Base-by-base conservation (phyloP, 2,888 invertebrate genomes). In the Sesia apiformis region DNA sequence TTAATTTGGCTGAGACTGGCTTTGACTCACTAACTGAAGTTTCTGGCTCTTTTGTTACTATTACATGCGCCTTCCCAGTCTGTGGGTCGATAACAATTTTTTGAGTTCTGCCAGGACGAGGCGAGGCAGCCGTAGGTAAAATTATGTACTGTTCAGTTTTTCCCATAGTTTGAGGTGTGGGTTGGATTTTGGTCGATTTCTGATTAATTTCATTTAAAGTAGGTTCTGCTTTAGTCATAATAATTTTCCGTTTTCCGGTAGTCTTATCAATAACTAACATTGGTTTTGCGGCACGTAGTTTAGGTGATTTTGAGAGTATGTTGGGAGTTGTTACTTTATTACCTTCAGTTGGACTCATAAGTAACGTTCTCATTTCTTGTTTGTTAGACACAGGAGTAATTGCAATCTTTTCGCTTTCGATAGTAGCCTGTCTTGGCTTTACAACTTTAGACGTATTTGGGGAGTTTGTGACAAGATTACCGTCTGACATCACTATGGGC, bases 401-500 rank as follows among this genome's bases (percentile, higher is more conserved):
- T 3, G 71, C 60, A 42, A 74, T 62, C 63, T 85, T 87, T 55
- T 87, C 85, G 52, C 64, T 78, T 60, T 83, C 83, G 38, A 74
- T 58, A 43, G 70, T 50, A 5, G 67, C 60, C 51, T 66, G 75
- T 67, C 69, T 81, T 84, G 6, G 41, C 40, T 5, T 38, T 5
- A 39, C 8, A 39, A 81, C 66, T 40, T 84, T 83, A 5, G 80
- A 72, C n/a, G 78, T 67, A 59, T 70, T 76, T 3, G 72, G 58
- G 51, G 81, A 60, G 56, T 78, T 81, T 38, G 76, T 71, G 57
- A 86, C 76, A 46, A 86, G 70, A 62, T 85, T 85, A 5, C 83
- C 84, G 59, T 88, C 89, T 0, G 89, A 76, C 85, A 88, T 87
- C 0, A 93, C 91, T 41, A 93, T 90, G 0, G 93, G 93, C 91